Base-by-base conservation (phyloP, 2,888 invertebrate species). In the Dorcus parallelipipedus region DNA sequence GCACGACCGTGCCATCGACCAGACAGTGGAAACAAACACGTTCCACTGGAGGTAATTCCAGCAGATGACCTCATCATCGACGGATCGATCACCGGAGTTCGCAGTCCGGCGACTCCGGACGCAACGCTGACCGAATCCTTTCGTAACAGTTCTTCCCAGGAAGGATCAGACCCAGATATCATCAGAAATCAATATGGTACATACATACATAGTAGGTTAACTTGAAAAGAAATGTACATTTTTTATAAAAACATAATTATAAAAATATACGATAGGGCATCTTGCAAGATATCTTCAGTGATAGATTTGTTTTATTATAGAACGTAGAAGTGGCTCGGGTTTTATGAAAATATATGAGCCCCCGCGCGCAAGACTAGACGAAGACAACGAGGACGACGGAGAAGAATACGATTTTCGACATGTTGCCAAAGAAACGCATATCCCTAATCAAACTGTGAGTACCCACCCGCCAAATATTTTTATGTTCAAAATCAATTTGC, bases 151-250 rank as follows among this genome's bases (percentile, higher is more conserved):
- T 67, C 67, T 76, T 69, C 73, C 23, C 65, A 73, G 20, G 88
- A 88, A 69, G 91, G 90, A 72, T 88, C 90, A 53, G 92, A 93
- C 80, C 92, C 93, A 49, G 93, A 93, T 78, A 91, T 93, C 71
- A 92, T 93, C 79, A 89, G 92, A 66, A 91, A 90, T 82, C 89
- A 93, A 79, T 91, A 92, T 80, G 92, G 93, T 93, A 73, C 20
- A 20, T 20, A 20, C 20, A 20, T 20, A 20, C 20, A 20, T 20
- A 84, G 86, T 49, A 20, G 26, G 26, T 6, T 6, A 33, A 33
- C 26, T 33, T 33, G 26, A 20, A 20, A 20, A 20, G 2, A 20
- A 20, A 3, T 20, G 20, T 2, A 20, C 20, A 20, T 20, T 2
- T 20, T 20, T 20, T 20, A 20, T 20, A 20, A 20, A 20, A 20